Conservation (phyloP, 2,888 invertebrate genomes). For the Tenthredo scrophulariae region DNA sequence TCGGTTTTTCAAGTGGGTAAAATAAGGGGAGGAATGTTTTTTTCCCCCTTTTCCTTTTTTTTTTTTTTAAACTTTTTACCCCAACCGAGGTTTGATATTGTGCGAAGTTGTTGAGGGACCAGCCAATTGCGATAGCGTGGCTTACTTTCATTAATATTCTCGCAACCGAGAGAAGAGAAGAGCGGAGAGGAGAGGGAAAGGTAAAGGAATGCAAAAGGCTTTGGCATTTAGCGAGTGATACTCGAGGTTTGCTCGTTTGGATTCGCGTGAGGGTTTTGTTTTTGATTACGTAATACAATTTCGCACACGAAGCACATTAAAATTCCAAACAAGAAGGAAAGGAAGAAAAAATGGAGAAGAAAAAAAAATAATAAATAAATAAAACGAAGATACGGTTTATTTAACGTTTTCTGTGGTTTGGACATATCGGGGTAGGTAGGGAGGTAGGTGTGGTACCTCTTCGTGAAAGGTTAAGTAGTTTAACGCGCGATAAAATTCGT, state of each 20-base stretch:
- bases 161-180: not conserved
- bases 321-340: not conserved
- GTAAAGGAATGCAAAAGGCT: conserved; percentile 5
- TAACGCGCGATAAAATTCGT: not conserved
- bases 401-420: not conserved
- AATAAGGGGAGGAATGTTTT: conserved; percentile 15
- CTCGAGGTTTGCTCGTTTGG: not conserved
- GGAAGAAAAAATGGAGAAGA: not conserved
- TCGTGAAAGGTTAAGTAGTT: conserved; percentile 13
- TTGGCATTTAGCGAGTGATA: conserved; percentile 5
- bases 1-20: not conserved
- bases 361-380: not conserved
- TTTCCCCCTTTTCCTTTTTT: not conserved
- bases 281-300: conserved; percentile 14
- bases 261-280: conserved; percentile 18
- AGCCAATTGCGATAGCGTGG: conserved; percentile 26
- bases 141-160: conserved; percentile 34
- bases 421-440: not conserved
- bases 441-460: not conserved
- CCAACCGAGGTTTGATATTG: conserved; percentile 26
- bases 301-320: not conserved
- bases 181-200: not conserved
- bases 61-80: not conserved
- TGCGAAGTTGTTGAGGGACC: not conserved
- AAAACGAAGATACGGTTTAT: not conserved